Conservation (phyloP, 2,888 invertebrate species). For the Tenthredo notha region DNA sequence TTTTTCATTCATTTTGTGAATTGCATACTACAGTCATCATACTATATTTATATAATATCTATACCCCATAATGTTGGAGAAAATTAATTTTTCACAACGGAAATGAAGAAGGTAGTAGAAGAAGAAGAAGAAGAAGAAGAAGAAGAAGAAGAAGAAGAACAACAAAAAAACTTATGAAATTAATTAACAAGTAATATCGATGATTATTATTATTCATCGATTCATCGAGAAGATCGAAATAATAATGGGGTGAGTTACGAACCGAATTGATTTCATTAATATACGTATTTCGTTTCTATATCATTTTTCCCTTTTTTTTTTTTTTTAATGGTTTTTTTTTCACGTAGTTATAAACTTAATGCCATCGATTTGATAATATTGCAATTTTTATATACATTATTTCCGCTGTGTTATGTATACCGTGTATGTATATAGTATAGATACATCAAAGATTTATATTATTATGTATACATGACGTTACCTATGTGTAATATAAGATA, state of each 20-base stretch:
- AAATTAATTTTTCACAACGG: neutral
- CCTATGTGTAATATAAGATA: neutral
- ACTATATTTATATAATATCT: neutral
- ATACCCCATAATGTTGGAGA: neutral
- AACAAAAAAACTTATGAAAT: neutral
- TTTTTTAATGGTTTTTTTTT: neutral
- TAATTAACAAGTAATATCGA: neutral
- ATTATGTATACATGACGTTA: neutral
- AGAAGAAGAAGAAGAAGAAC: neutral
- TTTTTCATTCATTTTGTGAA: neutral
- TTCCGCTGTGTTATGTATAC: neutral
- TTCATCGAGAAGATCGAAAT: neutral
- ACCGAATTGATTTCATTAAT: neutral
- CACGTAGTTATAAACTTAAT: neutral
- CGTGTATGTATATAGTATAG: too few species aligned
- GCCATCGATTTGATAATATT: neutral
- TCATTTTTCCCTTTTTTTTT: neutral
- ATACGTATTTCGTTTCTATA: neutral
- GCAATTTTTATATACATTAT: neutral
- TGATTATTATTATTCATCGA: neutral
- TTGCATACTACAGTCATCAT: neutral
- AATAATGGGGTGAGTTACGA: neutral
- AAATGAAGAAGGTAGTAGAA: neutral
- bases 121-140: neutral
- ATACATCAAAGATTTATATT: neutral